Conservation (phyloP, 2,888 invertebrate species). For the Crioceris asparagi region DNA sequence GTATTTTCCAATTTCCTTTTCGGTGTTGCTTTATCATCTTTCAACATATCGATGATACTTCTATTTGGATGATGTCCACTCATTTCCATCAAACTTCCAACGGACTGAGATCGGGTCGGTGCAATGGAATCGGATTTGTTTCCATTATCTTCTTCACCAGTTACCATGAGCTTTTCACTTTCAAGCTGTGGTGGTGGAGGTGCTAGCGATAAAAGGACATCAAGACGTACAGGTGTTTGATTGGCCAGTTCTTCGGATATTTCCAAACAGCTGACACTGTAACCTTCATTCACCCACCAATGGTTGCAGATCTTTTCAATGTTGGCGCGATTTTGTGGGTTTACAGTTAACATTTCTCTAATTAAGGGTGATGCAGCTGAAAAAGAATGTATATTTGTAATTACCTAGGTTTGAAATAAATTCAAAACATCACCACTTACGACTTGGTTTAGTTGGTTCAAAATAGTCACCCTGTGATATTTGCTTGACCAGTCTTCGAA, state of each 20-base stretch:
- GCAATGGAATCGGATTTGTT: constrained; percentile 31
- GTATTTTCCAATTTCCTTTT: constrained; percentile 68
- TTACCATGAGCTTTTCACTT: constrained; percentile 62
- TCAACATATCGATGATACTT: constrained; percentile 61
- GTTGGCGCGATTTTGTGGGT: constrained; percentile 78
- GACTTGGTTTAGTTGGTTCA: constrained; percentile 88
- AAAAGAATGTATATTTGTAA: constrained; percentile 22
- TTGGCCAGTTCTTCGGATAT: constrained; percentile 81
- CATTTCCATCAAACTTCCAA: constrained; percentile 64
- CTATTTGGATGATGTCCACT: constrained; percentile 55
- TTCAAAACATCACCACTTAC: constrained; percentile 56
- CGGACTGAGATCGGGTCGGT: constrained; percentile 51
- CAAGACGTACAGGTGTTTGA: constrained; percentile 72
- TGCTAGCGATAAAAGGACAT: constrained; percentile 73
- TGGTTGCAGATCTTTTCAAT: constrained; percentile 92
- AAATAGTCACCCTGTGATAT: constrained; percentile 97
- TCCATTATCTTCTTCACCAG: constrained; percentile 38
- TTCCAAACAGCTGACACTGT: constrained; percentile 70
- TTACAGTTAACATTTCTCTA: constrained; percentile 87
- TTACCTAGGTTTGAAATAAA: not conserved
- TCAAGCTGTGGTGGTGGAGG: constrained; percentile 66
- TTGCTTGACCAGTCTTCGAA: constrained; percentile 90
- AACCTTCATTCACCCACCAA: constrained; percentile 93
- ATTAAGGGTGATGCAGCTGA: constrained; percentile 89
- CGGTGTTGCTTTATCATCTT: constrained; percentile 49